These are phyloP conservation scores for Adelphocoris suturalis DNA, from an alignment of 2,888 invertebrate species.

Conservation along the genomic window DNA sequence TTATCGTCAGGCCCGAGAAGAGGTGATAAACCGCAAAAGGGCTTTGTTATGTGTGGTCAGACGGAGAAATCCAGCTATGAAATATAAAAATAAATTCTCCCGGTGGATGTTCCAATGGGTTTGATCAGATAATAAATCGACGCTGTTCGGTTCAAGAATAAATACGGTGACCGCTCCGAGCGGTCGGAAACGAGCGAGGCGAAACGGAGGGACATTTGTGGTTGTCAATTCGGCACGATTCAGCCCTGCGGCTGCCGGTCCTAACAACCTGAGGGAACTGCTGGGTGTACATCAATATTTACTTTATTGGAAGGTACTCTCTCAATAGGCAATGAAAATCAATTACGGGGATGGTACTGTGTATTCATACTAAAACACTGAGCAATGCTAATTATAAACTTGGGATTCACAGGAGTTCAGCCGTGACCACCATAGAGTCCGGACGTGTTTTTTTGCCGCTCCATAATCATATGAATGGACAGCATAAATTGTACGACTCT, in stretches of 20 bases:
- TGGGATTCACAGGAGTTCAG: too few species aligned
- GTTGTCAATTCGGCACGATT: not conserved
- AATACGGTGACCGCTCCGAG: not conserved
- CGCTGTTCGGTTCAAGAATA: not conserved
- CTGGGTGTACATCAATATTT: not conserved
- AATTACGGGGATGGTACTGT: too few species aligned
- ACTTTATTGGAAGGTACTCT: not conserved
- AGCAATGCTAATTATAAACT: too few species aligned
- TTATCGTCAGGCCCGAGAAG: too few species aligned
- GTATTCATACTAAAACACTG: too few species aligned
- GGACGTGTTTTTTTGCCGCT: too few species aligned
- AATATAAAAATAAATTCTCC: not conserved
- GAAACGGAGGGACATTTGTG: not conserved
- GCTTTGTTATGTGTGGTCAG: too few species aligned
- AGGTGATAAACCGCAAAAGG: too few species aligned
- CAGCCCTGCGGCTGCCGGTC: not conserved
- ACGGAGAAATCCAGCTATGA: not conserved
- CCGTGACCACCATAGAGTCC: too few species aligned
- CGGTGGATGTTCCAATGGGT: not conserved
- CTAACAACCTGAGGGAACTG: not conserved
- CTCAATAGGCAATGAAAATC: not conserved
- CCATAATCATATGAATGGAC: too few species aligned
- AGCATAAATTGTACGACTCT: too few species aligned
- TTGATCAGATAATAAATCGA: constrained; percentile 3
- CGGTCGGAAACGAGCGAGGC: not conserved